These are phyloP conservation scores for Bradypus variegatus DNA, from an alignment of 2,797 vertebrate genomes.

Conservation along the genomic window DNA sequence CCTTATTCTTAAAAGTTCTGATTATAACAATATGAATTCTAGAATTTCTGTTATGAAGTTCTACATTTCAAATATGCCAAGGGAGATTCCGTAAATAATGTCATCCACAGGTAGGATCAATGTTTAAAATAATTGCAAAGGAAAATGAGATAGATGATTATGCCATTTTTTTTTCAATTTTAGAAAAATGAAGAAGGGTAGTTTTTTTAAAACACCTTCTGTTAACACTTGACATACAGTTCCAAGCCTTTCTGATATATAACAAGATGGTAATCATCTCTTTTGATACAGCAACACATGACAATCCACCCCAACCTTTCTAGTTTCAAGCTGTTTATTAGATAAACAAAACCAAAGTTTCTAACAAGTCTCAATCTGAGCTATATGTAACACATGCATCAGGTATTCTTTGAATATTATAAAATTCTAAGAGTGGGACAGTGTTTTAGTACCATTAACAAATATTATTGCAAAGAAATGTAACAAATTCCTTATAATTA, in stretches of 20 bases:
- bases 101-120: background rate
- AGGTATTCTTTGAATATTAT: background rate
- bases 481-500: background rate
- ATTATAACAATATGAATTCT: background rate
- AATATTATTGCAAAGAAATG: background rate
- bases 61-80: slow-evolving; percentile 22
- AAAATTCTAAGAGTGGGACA: background rate
- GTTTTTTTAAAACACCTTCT: background rate
- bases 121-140: background rate
- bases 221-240: background rate
- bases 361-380: background rate
- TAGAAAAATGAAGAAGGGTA: background rate
- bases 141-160: background rate
- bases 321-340: background rate
- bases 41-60: slow-evolving; percentile 17
- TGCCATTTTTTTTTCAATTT: background rate
- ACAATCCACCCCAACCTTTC: background rate
- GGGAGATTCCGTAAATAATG: background rate
- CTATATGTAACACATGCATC: background rate
- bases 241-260: background rate
- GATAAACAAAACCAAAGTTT: background rate
- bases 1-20: background rate
- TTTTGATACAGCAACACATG: background rate
- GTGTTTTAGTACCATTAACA: background rate
- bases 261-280: background rate